Conservation (phyloP, 2,797 vertebrate genomes). For the Glyptemys insculpta region DNA sequence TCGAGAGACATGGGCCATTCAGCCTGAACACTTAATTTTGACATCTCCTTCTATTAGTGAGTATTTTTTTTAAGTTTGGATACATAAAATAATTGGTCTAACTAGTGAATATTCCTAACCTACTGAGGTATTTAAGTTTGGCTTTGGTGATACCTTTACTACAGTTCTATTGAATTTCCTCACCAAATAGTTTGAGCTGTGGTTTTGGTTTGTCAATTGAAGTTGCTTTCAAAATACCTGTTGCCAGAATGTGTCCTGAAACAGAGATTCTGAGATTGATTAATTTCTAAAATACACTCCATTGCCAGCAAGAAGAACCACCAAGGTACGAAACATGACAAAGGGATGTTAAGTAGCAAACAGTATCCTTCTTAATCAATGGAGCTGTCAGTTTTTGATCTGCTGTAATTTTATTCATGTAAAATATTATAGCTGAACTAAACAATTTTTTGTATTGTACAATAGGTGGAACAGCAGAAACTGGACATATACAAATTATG, state of each 20-base stretch:
- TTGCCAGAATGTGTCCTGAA: not conserved
- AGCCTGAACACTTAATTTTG: slow-evolving; percentile 89
- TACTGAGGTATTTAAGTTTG: not conserved
- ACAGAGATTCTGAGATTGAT: not conserved
- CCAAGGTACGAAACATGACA: not conserved
- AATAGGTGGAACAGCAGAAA: slow-evolving; percentile 85
- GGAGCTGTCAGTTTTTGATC: not conserved
- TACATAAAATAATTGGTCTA: not conserved
- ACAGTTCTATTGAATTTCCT: not conserved
- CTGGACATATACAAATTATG: slow-evolving; percentile 85
- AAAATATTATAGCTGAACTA: not conserved
- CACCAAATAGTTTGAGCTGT: not conserved
- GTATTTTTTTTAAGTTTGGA: slow-evolving; percentile 56
- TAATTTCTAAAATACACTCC: not conserved
- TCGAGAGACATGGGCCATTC: slow-evolving; percentile 86
- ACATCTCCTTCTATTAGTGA: slow-evolving; percentile 88
- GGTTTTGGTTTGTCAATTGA: not conserved
- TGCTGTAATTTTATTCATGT: not conserved
- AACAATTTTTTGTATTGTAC: not conserved
- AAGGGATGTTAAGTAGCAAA: not conserved
- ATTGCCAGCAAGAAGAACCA: not conserved
- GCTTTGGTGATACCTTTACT: not conserved
- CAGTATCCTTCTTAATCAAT: not conserved
- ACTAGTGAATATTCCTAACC: not conserved
- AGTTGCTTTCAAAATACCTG: not conserved